These are phyloP conservation scores for Podarcis muralis DNA, from an alignment of 2,113 vertebrate genomes.

Conservation along the genomic window DNA sequence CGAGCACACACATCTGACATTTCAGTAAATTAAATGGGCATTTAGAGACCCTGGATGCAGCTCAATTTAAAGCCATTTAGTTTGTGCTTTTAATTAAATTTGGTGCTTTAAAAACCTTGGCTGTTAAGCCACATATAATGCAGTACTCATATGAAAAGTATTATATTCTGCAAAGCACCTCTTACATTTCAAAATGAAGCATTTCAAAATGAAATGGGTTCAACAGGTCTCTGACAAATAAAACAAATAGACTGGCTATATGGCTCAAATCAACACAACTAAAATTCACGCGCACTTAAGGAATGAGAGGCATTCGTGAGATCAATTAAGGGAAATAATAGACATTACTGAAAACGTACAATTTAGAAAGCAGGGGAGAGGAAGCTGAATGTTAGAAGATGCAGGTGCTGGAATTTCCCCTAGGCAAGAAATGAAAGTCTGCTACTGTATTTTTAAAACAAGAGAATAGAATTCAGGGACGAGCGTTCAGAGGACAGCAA, in stretches of 20 bases:
- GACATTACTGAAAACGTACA: too few species aligned
- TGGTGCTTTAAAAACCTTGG: background rate
- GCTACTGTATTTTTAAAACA: background rate
- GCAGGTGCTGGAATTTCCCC: background rate
- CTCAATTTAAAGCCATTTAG: background rate
- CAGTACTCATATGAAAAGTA: background rate
- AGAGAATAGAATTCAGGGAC: too few species aligned
- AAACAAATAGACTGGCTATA: background rate
- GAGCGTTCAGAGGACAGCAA: background rate
- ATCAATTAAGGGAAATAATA: background rate
- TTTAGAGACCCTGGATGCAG: constrained; percentile 1
- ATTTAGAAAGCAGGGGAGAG: background rate
- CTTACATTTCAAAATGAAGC: background rate
- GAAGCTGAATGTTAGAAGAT: background rate
- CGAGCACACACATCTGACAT: too few species aligned
- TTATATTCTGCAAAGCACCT: background rate
- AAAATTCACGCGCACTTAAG: background rate
- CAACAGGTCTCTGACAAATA: constrained; percentile 17
- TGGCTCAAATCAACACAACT: background rate
- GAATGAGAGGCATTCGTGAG: constrained; percentile 2
- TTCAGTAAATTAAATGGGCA: constrained; percentile 2
- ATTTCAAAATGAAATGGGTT: background rate
- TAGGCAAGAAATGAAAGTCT: background rate
- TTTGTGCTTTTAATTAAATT: background rate
- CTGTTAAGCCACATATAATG: background rate